phyloP scores from a whole-genome alignment of 1,140 invertebrate genomes.

The Zelostemma sp. region DNA sequence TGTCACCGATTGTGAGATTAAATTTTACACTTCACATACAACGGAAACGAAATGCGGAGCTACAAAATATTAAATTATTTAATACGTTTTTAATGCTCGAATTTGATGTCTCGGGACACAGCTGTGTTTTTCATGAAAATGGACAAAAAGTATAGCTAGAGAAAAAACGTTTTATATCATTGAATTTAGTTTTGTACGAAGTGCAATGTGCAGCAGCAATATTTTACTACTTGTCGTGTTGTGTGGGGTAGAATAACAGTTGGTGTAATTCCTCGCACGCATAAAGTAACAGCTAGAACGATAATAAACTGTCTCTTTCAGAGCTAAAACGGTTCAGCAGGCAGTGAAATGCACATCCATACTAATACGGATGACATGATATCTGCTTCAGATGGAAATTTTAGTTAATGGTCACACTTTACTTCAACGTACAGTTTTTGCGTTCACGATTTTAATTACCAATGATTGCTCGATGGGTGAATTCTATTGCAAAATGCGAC shows the following conservation, averaged over 20 bases:
- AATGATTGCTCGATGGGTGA: slow-evolving; percentile 1
- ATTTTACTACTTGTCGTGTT: slow-evolving; percentile 25
- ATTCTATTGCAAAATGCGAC: background rate
- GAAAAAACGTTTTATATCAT: background rate
- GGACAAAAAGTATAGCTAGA: too few relatives aligned
- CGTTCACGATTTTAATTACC: slow-evolving; percentile 4
- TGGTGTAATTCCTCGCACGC: slow-evolving; percentile 34
- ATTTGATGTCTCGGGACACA: too few relatives aligned
- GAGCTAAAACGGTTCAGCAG: slow-evolving; percentile 30
- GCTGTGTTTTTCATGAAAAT: too few relatives aligned
- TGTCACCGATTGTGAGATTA: too few relatives aligned
- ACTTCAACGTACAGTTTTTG: slow-evolving; percentile 24
- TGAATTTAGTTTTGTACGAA: slow-evolving; percentile 5
- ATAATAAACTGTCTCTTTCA: slow-evolving; percentile 39
- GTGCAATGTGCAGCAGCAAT: slow-evolving; percentile 12
- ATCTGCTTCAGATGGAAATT: slow-evolving; percentile 42
- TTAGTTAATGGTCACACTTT: slow-evolving; percentile 46
- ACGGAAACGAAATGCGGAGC: too few relatives aligned
- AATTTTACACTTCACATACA: too few relatives aligned
- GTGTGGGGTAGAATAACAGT: slow-evolving; percentile 7
- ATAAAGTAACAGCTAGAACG: slow-evolving; percentile 42
- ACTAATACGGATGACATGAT: slow-evolving; percentile 31
- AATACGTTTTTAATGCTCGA: too few relatives aligned
- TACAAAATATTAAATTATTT: too few relatives aligned
- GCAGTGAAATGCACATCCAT: slow-evolving; percentile 41